Percentiles rank a stretch among this genome's conserved stretches.
These are phyloP conservation scores for Triops cancriformis DNA, from an alignment of 1,140 invertebrate genomes.

Conservation along the genomic window DNA sequence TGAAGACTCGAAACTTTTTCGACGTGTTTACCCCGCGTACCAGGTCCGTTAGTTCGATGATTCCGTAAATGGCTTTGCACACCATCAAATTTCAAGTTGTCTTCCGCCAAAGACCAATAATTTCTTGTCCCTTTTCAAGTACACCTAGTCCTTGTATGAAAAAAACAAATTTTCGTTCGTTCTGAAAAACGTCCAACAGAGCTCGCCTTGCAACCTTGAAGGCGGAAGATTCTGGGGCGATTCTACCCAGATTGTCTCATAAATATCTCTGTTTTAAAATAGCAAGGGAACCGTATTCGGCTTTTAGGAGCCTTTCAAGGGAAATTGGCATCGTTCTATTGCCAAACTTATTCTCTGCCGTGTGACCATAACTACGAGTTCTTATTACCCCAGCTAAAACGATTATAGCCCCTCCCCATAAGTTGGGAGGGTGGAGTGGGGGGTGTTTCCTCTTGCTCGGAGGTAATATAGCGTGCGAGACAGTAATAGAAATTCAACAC, in stretches of 20 bases:
- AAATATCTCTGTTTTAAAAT: neutral
- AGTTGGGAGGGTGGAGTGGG: neutral
- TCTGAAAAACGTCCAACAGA: neutral
- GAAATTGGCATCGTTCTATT: neutral
- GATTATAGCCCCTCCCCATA: neutral
- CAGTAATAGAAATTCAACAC: slow-evolving; percentile 11
- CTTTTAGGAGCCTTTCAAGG: neutral
- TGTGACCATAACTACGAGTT: neutral
- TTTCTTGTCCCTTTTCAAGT: neutral
- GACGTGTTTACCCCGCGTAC: too few species aligned
- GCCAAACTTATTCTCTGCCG: neutral
- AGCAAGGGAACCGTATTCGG: neutral
- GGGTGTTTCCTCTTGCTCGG: neutral
- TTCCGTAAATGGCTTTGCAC: slow-evolving; percentile 12
- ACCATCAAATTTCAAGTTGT: neutral
- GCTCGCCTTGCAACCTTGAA: neutral
- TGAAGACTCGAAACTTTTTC: neutral
- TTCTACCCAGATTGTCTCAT: neutral
- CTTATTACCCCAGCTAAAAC: neutral
- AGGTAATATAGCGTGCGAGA: neutral
- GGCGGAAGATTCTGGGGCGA: too few species aligned
- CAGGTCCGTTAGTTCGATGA: neutral
- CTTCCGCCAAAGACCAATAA: neutral
- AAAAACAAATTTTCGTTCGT: neutral
- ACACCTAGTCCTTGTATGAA: neutral